Base-by-base conservation (phyloP, 2,797 vertebrate species). In the Sebastes vulpes region DNA sequence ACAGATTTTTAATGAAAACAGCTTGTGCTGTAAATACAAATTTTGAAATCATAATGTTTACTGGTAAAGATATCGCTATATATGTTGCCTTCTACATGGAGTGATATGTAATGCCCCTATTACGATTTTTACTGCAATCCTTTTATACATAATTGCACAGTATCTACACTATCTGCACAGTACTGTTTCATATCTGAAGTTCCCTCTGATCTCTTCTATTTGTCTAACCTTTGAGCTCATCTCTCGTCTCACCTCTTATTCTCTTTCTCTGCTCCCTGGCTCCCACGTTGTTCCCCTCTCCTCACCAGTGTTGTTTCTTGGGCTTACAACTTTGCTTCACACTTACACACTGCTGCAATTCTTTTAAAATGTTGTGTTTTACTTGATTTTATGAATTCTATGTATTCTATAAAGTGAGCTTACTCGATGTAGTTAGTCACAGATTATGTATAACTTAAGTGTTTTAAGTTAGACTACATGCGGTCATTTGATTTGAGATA, bases 231-330 rank as follows among this genome's bases (percentile, higher is more conserved):
- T 56, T 69, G 7, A 8, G 23, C 25, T 73, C 10, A 52, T 69
- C 16, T 60, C 25, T 23, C 26, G 38, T 20, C 32, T 72, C 25
- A 21, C 26, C 21, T 65, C 2, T 48, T 50, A 4, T 48, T 28
- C n/a, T 46, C 56, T 53, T 59, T 28, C n/a, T 68, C 18, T 38
- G 4, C 28, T 32, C 56, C n/a, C 25, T 18, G 52, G 11, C 10
- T 29, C 20, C 35, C 9, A 5, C 28, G 26, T 60, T 77, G 10
- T 50, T 42, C 31, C 53, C 18, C 9, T 42, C 16, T 50, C 21
- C 28, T 71, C 32, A 56, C 4, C 38, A 38, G 9, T 50, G 26
- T 32, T 78, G 42, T 75, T 77, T 74, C 25, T 65, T 46, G 35
- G 57, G 32, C 26, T 74, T 5, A 42, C 25, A 29, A 58, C 16